Evolutionary conservation across 2,888 invertebrate genomes (phyloP).

Genomic region (Digitonthophagus gazella): DNA sequence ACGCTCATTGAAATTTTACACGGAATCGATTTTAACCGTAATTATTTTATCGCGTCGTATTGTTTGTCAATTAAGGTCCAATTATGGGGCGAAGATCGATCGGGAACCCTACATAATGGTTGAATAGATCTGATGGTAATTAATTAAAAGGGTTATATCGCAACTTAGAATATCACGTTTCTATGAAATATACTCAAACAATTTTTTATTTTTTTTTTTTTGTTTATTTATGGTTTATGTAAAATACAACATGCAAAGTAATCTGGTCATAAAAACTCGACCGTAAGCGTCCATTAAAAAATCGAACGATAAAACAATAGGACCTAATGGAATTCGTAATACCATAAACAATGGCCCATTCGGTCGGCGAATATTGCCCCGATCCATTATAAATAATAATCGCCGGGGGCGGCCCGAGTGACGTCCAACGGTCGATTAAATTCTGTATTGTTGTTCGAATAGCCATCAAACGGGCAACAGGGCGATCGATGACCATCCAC

Average conservation of each 20-base stretch:
- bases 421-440: slow-evolving; percentile 16
- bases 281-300: neutral
- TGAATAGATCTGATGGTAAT: neutral
- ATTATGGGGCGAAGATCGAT: slow-evolving; percentile 2
- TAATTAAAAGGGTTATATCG: neutral
- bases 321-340: neutral
- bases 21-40: slow-evolving; percentile 19
- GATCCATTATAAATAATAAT: slow-evolving; percentile 16
- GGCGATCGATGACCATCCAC: slow-evolving; percentile 1
- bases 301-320: neutral
- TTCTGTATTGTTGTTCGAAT: slow-evolving; percentile 14
- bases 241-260: neutral
- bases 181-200: neutral
- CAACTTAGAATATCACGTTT: too few relatives aligned
- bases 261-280: neutral
- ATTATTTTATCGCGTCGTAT: slow-evolving; percentile 16
- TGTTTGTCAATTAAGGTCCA: slow-evolving; percentile 15
- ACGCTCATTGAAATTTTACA: slow-evolving; percentile 21
- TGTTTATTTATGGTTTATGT: neutral
- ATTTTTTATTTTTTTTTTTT: neutral
- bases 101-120: neutral
- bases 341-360: slow-evolving; percentile 12
- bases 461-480: slow-evolving; percentile 6
- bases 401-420: slow-evolving; percentile 3
- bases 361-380: neutral